Evolutionary conservation across 2,113 vertebrate species (phyloP), one percentile per base, ranked within the genome.

Genomic region (Onychostruthus taczanowskii): DNA sequence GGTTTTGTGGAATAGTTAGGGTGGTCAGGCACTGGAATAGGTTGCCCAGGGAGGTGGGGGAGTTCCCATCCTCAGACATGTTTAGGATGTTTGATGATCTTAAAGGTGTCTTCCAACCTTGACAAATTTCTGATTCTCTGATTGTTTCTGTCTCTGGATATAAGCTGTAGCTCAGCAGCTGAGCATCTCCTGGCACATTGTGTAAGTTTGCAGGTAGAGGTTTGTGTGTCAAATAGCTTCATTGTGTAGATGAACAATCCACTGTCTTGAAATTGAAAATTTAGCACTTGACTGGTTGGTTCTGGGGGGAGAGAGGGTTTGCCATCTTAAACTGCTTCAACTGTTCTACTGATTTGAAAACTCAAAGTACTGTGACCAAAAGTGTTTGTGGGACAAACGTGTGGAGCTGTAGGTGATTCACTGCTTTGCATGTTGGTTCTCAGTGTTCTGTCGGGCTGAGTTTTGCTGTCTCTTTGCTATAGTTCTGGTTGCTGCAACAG

Each of bases 351-450:
- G 49, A 41, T 39, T 61, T 33, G 30, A 69, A 87, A 76, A 81
- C 33, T 69, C 11, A 1, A 49, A 46, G 2, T n/a, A 4, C 0
- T 0, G 22, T 1, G 2, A 52, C 24, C 7, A 27, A 2, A 77
- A 78, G 9, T 0, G 3, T 15, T 31, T 13, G 30, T 49, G 39
- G 55, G 62, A 41, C 39, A 30, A 13, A 47, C 0, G 0, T 6
- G 11, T 19, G 43, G 43, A 68, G 62, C 22, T 66, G 41, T 22
- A 24, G 17, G 7, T 1, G 7, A 10, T 23, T 79, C 4, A 3
- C 20, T 35, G 55, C 21, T 39, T 39, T 3, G 7, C 19, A 0
- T 11, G 13, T 9, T 18, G 55, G 10, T 70, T 74, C 33, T 8
- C 5, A 9, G 0, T 0, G 9, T 84, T 49, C 61, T 61, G 39